Evolutionary conservation across 2,797 vertebrate genomes (phyloP), one percentile per base, ranked within the genome.

Genomic region (Vipera latastei): DNA sequence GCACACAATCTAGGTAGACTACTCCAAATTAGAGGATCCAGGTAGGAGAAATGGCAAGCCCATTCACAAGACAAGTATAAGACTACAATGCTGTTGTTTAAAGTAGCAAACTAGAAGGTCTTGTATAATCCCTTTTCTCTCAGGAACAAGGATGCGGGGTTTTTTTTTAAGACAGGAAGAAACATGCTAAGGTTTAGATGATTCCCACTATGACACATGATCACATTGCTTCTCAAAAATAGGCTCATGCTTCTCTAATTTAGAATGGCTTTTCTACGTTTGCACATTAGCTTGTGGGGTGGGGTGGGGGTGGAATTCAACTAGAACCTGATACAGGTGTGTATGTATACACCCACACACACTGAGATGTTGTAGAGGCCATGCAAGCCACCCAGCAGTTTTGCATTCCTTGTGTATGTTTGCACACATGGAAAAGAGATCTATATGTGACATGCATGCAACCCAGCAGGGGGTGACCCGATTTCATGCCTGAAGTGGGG

Each of bases 371-470:
- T 55, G n/a, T 44, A 13, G 44, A 28, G 28, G 85, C 14, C 83
- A 91, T 86, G 59, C 90, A 91, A 86, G 28, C 12, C n/a, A 86
- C 16, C 65, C 65, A 87, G n/a, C n/a, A 14, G 12, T 88, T 91
- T 20, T 56, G 25, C 56, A 38, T 53, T 38, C 53, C 59, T 73
- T 38, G 32, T 78, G 16, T 44, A 20, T 4, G 18, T 44, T 44
- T 78, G 38, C 73, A 83, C 56, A 91, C 25, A 85, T 25, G 44
- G 85, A 44, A 51, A 26, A 86, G 44, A 63, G 83, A 22, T 65
- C 60, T 88, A 73, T 60, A 48, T 91, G 32, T 16, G 12, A 48
- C 59, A 32, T 6, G 25, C 11, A 53, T 28, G 83, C 14, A 87
- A 44, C 48, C 38, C 5, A 2, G 13, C n/a, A 20, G 25, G 6